Conservation (phyloP, 2,797 vertebrate species). For the Australoheros facetus region DNA sequence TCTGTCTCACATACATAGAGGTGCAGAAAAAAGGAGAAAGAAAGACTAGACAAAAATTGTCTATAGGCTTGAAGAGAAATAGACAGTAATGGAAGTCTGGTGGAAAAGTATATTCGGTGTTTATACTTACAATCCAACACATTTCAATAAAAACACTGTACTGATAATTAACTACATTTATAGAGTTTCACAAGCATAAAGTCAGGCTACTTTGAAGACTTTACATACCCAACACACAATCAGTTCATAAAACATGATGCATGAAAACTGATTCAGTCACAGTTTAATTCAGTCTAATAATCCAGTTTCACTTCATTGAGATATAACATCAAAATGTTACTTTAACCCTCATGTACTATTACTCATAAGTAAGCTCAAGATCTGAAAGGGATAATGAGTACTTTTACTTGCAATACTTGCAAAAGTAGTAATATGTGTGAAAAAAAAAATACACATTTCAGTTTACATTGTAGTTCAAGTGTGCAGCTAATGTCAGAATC, state of each 20-base stretch:
- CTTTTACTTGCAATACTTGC: no score
- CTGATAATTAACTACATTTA: not conserved
- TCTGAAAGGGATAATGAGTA: rapidly evolving
- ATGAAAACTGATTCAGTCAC: not conserved
- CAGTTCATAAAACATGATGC: not conserved
- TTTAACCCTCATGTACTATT: not conserved
- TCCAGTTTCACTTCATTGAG: not conserved
- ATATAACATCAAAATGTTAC: not conserved
- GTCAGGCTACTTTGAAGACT: not conserved
- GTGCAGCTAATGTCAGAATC: not conserved
- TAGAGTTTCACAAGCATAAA: no score
- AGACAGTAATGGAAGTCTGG: not conserved
- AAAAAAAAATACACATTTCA: no score
- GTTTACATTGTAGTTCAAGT: no score
- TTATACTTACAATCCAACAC: not conserved
- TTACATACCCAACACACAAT: not conserved
- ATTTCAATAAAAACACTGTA: not conserved
- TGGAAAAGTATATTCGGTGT: no score
- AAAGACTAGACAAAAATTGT: not conserved
- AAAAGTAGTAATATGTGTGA: no score
- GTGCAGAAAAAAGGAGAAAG: not conserved
- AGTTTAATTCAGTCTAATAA: not conserved
- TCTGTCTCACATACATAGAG: not conserved
- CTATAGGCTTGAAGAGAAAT: not conserved
- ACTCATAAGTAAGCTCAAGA: not conserved